phyloP scores from a whole-genome alignment of 2,797 vertebrate species.

The Thalassophryne amazonica region DNA sequence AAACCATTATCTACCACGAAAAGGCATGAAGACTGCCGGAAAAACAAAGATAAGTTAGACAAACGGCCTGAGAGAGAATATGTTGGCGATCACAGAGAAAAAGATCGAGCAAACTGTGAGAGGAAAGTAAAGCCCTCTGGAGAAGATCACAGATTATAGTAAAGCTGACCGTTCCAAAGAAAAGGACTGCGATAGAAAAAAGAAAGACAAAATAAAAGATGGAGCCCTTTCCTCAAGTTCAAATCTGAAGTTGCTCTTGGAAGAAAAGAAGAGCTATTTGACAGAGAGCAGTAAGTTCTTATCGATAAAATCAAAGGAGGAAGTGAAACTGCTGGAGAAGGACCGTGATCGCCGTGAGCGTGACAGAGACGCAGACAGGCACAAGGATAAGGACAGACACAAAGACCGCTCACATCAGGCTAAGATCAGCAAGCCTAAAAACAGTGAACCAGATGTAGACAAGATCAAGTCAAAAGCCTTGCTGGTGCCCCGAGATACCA shows the following conservation, averaged over 20 bases:
- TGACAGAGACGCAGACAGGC: slow-evolving; percentile 82
- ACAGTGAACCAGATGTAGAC: slow-evolving; percentile 77
- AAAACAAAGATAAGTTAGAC: slow-evolving; percentile 88
- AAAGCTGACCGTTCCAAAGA: slow-evolving; percentile 87
- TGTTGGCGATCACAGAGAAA: slow-evolving; percentile 82
- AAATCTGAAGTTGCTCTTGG: slow-evolving; percentile 84
- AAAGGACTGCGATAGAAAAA: slow-evolving; percentile 84
- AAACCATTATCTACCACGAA: slow-evolving; percentile 78
- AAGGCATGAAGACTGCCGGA: slow-evolving; percentile 90
- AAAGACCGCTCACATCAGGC: slow-evolving; percentile 88
- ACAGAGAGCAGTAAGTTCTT: slow-evolving; percentile 81
- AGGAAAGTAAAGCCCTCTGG: slow-evolving; percentile 86
- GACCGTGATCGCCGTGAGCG: slow-evolving; percentile 87
- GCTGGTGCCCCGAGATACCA: slow-evolving; percentile 80
- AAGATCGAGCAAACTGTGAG: slow-evolving; percentile 83
- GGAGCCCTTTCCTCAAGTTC: slow-evolving; percentile 64
- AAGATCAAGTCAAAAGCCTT: slow-evolving; percentile 85
- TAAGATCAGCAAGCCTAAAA: slow-evolving; percentile 81
- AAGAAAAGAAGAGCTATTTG: slow-evolving; percentile 84
- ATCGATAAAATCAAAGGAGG: slow-evolving; percentile 87
- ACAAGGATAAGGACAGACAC: slow-evolving; percentile 83
- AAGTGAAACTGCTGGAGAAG: slow-evolving; percentile 88
- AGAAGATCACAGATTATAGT: slow-evolving; percentile 83
- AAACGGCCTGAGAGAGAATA: slow-evolving; percentile 89
- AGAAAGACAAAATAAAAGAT: slow-evolving; percentile 91